Conservation (phyloP, 2,888 invertebrate species). For the Drosophila mercatorum region DNA sequence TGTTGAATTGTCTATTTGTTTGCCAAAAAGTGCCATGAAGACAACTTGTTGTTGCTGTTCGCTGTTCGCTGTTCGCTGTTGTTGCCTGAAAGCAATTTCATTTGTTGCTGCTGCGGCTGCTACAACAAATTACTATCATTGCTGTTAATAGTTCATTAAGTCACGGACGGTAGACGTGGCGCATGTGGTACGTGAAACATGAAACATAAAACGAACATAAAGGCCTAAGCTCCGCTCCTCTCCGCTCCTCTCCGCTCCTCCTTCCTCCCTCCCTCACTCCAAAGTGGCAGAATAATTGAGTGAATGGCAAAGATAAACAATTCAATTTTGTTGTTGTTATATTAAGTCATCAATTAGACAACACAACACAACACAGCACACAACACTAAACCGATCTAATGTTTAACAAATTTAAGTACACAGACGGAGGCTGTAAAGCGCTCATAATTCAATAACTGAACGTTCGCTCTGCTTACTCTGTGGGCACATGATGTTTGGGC, state of each 20-base stretch:
- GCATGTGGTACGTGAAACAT: slow-evolving; percentile 66
- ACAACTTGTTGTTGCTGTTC: slow-evolving; percentile 66
- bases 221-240: slow-evolving; percentile 18
- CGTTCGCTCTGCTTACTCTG: neutral
- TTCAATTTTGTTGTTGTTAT: slow-evolving; percentile 72
- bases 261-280: neutral
- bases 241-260: slow-evolving; percentile 19
- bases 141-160: slow-evolving; percentile 80
- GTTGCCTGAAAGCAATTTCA: slow-evolving; percentile 71
- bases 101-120: slow-evolving; percentile 57
- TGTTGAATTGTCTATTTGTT: slow-evolving; percentile 79
- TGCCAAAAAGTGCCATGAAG: slow-evolving; percentile 80
- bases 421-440: slow-evolving; percentile 4
- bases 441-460: slow-evolving; percentile 7
- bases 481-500: no score
- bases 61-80: slow-evolving; percentile 34
- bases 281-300: slow-evolving; percentile 80
- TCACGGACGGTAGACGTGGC: slow-evolving; percentile 72
- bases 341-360: slow-evolving; percentile 76
- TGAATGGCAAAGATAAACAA: slow-evolving; percentile 77
- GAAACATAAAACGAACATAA: slow-evolving; percentile 64
- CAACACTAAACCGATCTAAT: slow-evolving; percentile 27
- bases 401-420: slow-evolving; percentile 13
- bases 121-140: slow-evolving; percentile 79
- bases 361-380: neutral